Base-by-base conservation (phyloP, 2,797 vertebrate genomes). In the Glyptemys insculpta region DNA sequence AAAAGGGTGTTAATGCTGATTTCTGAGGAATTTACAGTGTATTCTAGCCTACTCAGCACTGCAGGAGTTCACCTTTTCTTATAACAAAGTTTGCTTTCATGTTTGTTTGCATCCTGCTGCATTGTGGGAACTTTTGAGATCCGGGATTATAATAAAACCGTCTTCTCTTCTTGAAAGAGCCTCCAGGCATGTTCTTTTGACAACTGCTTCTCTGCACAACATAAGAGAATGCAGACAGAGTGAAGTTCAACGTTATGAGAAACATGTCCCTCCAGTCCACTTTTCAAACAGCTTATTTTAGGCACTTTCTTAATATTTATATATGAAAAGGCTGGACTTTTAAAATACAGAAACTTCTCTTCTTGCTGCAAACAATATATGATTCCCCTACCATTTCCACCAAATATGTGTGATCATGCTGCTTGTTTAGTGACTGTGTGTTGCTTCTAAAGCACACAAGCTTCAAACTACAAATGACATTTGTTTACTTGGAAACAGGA, bases 101-200 rank as follows among this genome's bases (percentile, higher is more conserved):
- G 37, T 89, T 29, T 96, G 85, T 95, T 96, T 94, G 79, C 81
- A 92, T 72, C 65, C 81, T 7, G 1, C 15, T 94, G 76, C 49
- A 93, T 90, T 97, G 65, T 93, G 91, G 84, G 86, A 94, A 93
- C 72, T 80, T 91, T 47, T 80, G 79, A 49, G 86, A 92, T 85
- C 84, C 78, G 83, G 96, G 91, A 79, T 96, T 56, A 91, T 94
- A 95, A 88, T 94, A 81, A 97, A 97, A 97, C 19, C 37, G 85
- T 94, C 94, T 95, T 87, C 14, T 95, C 85, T 88, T 90, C 56
- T 92, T 94, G 88, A 95, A 95, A 95, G 81, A 94, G 91, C 74
- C 34, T 94, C 47, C 2, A 0, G 15, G 74, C 87, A 96, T 88
- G 34, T 95, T 95, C 83, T 97, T 97, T 92, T 94, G 94, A 94